phyloP scores from a whole-genome alignment of 2,113 vertebrate species.

The Vulpes ferrilata region DNA sequence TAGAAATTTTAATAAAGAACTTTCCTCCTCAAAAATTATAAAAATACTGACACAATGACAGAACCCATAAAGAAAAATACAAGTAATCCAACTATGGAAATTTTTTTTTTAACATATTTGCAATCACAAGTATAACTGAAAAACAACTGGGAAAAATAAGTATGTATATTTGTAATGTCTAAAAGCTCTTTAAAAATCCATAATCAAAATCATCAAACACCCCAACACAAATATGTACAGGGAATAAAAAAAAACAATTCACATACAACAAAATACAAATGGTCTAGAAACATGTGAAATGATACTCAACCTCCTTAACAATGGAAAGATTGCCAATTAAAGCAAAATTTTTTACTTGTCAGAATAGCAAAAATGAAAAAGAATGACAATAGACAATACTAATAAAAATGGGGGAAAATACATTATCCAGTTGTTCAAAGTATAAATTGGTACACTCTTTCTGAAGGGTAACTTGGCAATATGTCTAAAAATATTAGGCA shows the following conservation, averaged over 20 bases:
- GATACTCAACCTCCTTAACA: conserved; percentile 17
- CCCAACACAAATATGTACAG: neutral
- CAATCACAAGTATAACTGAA: conserved; percentile 13
- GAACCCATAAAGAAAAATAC: neutral
- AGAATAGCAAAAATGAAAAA: conserved; percentile 48
- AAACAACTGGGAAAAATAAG: conserved; percentile 25
- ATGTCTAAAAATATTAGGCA: neutral
- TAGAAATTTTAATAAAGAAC: neutral
- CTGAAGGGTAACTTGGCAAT: neutral
- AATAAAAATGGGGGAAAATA: neutral
- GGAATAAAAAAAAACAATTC: conserved; percentile 33
- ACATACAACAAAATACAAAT: conserved; percentile 20
- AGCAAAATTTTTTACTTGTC: conserved; percentile 13
- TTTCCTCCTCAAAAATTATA: conserved; percentile 8
- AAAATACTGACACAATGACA: neutral
- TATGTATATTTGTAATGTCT: neutral
- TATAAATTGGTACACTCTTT: neutral
- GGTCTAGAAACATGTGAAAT: neutral
- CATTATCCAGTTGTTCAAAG: neutral
- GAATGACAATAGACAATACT: neutral
- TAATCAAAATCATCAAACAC: conserved; percentile 32
- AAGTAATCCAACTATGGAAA: neutral
- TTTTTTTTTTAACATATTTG: neutral
- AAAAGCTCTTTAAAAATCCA: conserved; percentile 36
- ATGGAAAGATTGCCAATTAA: neutral